Conservation (phyloP, 2,797 vertebrate species). For the Sebastes kiyomatsui region DNA sequence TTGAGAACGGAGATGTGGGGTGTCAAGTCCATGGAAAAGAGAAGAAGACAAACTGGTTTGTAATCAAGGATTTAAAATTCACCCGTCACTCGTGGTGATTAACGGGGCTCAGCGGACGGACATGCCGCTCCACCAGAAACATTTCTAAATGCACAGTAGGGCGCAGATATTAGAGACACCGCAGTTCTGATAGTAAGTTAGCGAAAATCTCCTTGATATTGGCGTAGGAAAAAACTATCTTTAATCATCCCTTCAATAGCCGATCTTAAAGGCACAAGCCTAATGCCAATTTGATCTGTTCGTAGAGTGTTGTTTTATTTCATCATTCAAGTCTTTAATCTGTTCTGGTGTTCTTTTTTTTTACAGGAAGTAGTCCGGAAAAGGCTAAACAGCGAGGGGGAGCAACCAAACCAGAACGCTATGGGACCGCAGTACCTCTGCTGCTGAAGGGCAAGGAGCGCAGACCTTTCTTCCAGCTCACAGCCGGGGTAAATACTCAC, state of each 20-base stretch:
- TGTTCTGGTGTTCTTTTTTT: constrained; percentile 52
- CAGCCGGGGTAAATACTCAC: constrained; percentile 72
- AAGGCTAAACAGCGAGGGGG: constrained; percentile 24
- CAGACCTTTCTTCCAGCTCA: constrained; percentile 74
- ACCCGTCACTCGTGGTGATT: rapidly evolving
- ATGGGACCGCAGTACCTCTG: constrained; percentile 75
- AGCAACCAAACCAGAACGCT: constrained; percentile 44
- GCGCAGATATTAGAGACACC: neutral
- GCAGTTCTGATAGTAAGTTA: neutral
- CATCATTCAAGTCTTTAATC: constrained; percentile 1
- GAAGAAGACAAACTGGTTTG: neutral
- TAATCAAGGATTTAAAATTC: neutral
- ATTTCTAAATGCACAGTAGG: neutral
- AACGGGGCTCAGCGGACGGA: neutral
- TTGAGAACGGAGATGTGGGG: neutral
- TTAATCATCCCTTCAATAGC: neutral
- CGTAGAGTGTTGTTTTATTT: neutral
- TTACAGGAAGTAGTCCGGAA: constrained; percentile 67
- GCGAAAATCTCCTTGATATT: neutral
- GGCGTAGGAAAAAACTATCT: neutral
- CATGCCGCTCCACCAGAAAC: neutral
- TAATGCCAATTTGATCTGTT: neutral
- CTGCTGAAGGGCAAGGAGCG: constrained; percentile 71
- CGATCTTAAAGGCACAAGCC: neutral
- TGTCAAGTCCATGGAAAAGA: neutral